Percentiles rank a stretch among this genome's conserved stretches.
Conservation (phyloP, 1,140 invertebrate species). For the Aphaenogaster ashmeadi region DNA sequence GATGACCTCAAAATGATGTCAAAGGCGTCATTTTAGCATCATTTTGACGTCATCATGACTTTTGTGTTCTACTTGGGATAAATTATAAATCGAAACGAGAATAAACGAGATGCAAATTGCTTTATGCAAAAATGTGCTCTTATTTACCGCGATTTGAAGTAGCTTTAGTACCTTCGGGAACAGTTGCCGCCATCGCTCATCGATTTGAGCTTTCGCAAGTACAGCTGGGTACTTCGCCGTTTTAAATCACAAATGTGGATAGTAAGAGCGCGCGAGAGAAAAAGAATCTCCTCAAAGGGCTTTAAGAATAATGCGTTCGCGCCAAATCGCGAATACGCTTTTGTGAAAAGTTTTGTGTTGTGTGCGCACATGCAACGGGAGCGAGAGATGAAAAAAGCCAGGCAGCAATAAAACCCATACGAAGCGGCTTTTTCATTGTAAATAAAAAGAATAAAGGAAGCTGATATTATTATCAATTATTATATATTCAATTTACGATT, state of each 20-base stretch:
- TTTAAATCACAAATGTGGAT: constrained; percentile 55
- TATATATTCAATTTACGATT: not conserved
- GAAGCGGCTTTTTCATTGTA: not conserved
- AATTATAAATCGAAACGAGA: constrained; percentile 15
- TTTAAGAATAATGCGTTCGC: constrained; percentile 45
- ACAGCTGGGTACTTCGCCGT: constrained; percentile 13
- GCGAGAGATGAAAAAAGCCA: constrained; percentile 18
- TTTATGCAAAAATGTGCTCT: constrained; percentile 23
- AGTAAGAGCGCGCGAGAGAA: constrained; percentile 27
- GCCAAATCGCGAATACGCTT: constrained; percentile 17
- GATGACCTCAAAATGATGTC: too few relatives aligned
- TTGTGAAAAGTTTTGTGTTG: constrained; percentile 34
- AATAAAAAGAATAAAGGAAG: not conserved
- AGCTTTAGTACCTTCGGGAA: not conserved
- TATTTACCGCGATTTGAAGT: not conserved
- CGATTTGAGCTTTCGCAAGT: constrained; percentile 43
- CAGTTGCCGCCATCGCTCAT: constrained; percentile 31
- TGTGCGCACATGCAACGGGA: not conserved
- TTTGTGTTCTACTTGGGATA: too few relatives aligned
- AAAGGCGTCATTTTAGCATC: too few relatives aligned
- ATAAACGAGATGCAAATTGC: constrained; percentile 2
- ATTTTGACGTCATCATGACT: too few relatives aligned
- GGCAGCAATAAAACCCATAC: constrained; percentile 1
- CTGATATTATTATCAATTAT: not conserved
- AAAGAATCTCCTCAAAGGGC: constrained; percentile 42